Evolutionary conservation across 2,113 vertebrate genomes (phyloP), one percentile per base, ranked within the genome.

Genomic region (Alexandromys fortis): DNA sequence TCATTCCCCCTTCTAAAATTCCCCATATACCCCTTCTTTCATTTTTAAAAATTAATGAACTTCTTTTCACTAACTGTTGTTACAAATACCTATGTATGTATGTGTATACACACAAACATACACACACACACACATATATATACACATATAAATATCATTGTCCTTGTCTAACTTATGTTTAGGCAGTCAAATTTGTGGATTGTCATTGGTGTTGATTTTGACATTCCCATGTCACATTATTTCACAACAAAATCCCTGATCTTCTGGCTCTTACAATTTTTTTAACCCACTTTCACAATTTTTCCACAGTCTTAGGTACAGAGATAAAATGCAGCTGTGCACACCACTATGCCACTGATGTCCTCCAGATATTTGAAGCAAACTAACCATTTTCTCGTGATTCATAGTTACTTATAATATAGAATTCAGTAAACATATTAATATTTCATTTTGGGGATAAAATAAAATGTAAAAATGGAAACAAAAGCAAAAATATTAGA

Each of bases 391-490:
- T 94, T 86, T 89, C 72, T 55, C 7, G 5, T 86, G 93, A 73
- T 78, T 58, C 12, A 91, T 47, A 89, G 17, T 22, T 72, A 77
- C 6, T 90, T 92, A 72, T 55, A 61, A 14, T 38, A 58, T 58
- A 83, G n/a, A 72, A 79, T 88, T 61, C 76, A 6, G 79, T 92
- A 81, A 55, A 45, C 79, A 63, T 67, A 67, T 9, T 61, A 92
- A 22, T 58, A 82, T 58, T 89, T 81, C 9, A 24, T 55, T 86
- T 91, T 30, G 65, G 21, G 88, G 94, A 55, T 22, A 63, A 58
- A 58, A 55, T 13, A 63, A 58, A 21, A 58, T 58, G 55, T 58
- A 58, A 58, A 67, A 67, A 79, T n/a, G 22, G 79, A 42, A 90
- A 81, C 10, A 47, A 67, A 35, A 45, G 38, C 28, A 67, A 86